Evolutionary conservation across 2,888 invertebrate genomes (phyloP), one percentile per base, ranked within the genome.

Genomic region (Stramonita haemastoma): DNA sequence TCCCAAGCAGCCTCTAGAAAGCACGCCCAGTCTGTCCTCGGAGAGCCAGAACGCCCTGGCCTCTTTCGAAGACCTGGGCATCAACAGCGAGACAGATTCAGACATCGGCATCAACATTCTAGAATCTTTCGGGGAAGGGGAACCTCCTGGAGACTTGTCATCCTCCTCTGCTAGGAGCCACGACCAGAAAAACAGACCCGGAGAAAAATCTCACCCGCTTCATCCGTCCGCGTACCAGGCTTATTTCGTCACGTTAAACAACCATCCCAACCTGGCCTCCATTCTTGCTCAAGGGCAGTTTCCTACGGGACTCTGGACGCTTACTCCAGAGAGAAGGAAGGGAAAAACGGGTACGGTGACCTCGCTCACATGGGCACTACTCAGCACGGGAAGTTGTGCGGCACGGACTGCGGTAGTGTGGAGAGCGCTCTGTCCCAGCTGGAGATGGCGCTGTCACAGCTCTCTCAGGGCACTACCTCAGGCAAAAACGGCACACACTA

Each of bases 121-220:
- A 73, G 73, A 87, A 66, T 29, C 46, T 22, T 87, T 73, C 11
- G 87, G 87, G n/a, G 73, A 73, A 15, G 87, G 87, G 26, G 87
- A 87, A 19, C 87, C 70, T 46, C 87, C 87, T 6, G 73, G 73
- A 2, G 87, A 87, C n/a, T 26, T 36, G 8, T 70, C 73, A 36
- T 4, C 81, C 26, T 34, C 86, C 26, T 34, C 86, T 0, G 29
- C 85, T 17, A 36, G 66, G 34, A 11, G 2, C 26, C 34, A 36
- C 36, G 57, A 4, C 13, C 11, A 26, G 26, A 15, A 83, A 46
- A 22, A 46, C 11, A n/a, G 19, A 4, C 66, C 86, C 0, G 6
- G 60, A 29, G 86, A 66, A 15, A 13, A 56, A 15, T 13, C n/a
- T n/a, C 57, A 57, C 84, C 15, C 8, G 29, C 13, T 13, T 6